Percentiles rank a stretch among this genome's conserved stretches.
Evolutionary conservation across 2,888 invertebrate genomes (phyloP).

Genomic region (Troglohyphantes excavatus): DNA sequence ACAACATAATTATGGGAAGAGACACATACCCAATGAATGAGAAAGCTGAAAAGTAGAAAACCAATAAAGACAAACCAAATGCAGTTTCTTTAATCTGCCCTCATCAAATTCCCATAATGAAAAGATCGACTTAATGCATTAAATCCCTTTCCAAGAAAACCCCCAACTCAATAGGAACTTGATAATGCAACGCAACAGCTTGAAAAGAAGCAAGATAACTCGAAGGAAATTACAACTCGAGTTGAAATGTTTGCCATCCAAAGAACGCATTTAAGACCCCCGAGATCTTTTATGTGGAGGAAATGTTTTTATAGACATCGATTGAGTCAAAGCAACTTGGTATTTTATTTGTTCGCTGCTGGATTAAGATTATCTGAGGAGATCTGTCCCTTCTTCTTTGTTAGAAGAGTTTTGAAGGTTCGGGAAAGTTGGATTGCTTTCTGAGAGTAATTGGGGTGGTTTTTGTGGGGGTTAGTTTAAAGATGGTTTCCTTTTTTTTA

Average conservation of each 20-base stretch:
- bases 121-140: not conserved
- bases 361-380: constrained; percentile 22
- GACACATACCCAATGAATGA: too few relatives aligned
- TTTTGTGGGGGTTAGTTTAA: too few relatives aligned
- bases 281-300: constrained; percentile 28
- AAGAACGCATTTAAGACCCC: constrained; percentile 40
- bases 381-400: not conserved
- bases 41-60: too few relatives aligned
- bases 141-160: not conserved
- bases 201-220: not conserved
- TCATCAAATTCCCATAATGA: too few relatives aligned
- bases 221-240: constrained; percentile 33
- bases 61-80: too few relatives aligned
- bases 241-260: constrained; percentile 1
- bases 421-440: not conserved
- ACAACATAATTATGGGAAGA: too few relatives aligned
- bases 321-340: constrained; percentile 40
- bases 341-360: not conserved
- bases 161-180: constrained; percentile 8
- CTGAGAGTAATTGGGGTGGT: not conserved
- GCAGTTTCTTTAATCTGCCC: too few relatives aligned
- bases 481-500: too few relatives aligned
- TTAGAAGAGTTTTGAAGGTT: not conserved
- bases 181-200: constrained; percentile 51
- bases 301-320: constrained; percentile 54